Conservation (phyloP, 2,888 invertebrate genomes). For the Chorisops tibialis region DNA sequence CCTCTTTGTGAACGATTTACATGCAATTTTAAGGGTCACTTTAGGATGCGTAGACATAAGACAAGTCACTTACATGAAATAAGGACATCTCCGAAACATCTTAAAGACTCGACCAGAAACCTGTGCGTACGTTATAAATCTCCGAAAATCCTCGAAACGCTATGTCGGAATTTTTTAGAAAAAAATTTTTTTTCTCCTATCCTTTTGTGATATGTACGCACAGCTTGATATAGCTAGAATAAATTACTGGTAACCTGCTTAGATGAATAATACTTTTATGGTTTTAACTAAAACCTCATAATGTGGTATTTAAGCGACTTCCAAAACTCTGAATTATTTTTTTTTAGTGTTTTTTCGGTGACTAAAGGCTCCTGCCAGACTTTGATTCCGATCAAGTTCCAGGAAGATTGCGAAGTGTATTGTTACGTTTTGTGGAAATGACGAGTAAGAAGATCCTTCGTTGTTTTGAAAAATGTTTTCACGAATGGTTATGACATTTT, state of each 20-base stretch:
- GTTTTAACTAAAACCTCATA: conserved; percentile 33
- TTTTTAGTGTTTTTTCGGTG: not conserved
- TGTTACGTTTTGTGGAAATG: conserved; percentile 8
- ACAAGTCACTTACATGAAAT: conserved; percentile 21
- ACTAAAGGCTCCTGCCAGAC: conserved; percentile 7
- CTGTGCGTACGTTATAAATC: conserved; percentile 12
- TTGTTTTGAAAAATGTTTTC: not conserved
- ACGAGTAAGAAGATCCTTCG: not conserved
- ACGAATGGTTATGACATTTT: conserved; percentile 14
- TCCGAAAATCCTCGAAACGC: conserved; percentile 5
- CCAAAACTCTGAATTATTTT: conserved; percentile 12
- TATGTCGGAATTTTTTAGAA: not conserved
- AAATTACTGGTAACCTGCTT: conserved; percentile 23
- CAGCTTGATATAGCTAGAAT: conserved; percentile 28
- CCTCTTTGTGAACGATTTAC: conserved; percentile 23
- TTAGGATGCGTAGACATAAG: not conserved
- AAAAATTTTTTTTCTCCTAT: conserved; percentile 8
- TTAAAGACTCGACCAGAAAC: not conserved
- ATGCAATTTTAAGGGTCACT: conserved; percentile 21
- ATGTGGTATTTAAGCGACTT: conserved; percentile 32
- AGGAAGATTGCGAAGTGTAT: conserved; percentile 11
- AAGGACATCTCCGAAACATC: conserved; percentile 1
- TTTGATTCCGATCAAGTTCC: conserved; percentile 13
- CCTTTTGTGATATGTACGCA: conserved; percentile 21
- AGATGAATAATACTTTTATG: conserved; percentile 32